Base-by-base conservation (phyloP, 1,140 invertebrate species). In the Diabrotica undecimpunctata region DNA sequence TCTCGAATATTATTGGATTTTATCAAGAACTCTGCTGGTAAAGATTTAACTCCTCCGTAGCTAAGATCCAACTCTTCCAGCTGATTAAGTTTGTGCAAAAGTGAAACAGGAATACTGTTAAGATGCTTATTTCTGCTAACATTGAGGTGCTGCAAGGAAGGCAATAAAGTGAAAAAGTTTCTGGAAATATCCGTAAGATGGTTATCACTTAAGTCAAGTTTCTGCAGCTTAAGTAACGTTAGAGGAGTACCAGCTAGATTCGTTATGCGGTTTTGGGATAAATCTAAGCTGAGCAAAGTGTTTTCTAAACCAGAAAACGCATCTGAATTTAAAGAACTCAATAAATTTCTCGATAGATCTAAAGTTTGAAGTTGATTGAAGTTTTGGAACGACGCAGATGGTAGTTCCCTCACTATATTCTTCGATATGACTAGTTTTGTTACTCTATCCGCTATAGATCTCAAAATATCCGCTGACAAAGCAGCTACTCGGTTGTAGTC, bases 401-500 rank as follows among this genome's bases (percentile, higher is more conserved):
- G 92, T 59, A 96, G 82, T 81, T 96, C 93, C 52, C 92, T 84
- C 10, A 96, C 91, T 0, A 95, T 86, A 79, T 96, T 97, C 66
- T 91, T 85, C 0, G 90, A 88, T 12, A 96, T 77, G 6, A 86
- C 86, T 35, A 94, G 75, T 38, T 80, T 82, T n/a, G 83, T 87
- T 0, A 88, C 82, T 74, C 79, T 79, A 58, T 84, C 83, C 0
- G 87, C 85, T 9, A 86, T 77, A 0, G 89, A 86, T 61, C 85
- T 81, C 7, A 93, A 79, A 57, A 92, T 87, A 67, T 92, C 90
- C n/a, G 84, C 85, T 0, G 92, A 93, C 6, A 96, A 77, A 4
- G 92, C 93, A 0, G 91, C 90, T 6, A 97, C 90, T 67, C 93
- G 83, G 78, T 97, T 97, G 75, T 89, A 95, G 66, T 93, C 91